These are phyloP conservation scores for Ptychochromis oligacanthus DNA, from an alignment of 2,113 vertebrate species.

Conservation along the genomic window DNA sequence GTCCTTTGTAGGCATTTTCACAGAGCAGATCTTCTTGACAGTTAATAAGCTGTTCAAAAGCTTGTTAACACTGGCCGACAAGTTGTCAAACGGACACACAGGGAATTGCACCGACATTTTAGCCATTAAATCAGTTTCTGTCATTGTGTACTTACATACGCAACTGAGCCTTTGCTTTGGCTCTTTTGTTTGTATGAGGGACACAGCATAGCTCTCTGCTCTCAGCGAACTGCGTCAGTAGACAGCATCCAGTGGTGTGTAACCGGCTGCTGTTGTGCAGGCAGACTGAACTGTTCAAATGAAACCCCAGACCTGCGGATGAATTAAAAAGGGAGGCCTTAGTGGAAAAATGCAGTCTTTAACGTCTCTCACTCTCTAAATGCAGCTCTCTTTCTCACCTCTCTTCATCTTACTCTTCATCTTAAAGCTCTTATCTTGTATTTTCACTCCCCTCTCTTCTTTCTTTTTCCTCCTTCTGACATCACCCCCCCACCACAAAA, in stretches of 20 bases:
- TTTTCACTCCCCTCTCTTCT: conserved; percentile 13
- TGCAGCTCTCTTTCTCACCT: conserved; percentile 26
- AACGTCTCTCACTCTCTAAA: conserved; percentile 16
- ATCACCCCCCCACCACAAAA: no score
- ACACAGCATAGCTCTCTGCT: neutral
- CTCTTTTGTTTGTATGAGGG: neutral
- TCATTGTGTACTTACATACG: neutral
- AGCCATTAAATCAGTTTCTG: conserved; percentile 13
- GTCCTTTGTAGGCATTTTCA: neutral
- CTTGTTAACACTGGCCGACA: neutral
- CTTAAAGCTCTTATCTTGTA: conserved; percentile 19
- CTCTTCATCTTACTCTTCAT: conserved; percentile 21
- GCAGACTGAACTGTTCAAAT: conserved; percentile 3
- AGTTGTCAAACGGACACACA: neutral
- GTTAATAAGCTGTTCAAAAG: neutral
- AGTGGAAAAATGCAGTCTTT: conserved; percentile 2
- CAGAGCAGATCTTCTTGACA: neutral
- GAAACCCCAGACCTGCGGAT: neutral
- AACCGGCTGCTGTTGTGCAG: neutral
- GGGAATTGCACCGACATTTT: neutral
- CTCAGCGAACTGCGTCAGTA: conserved; percentile 45
- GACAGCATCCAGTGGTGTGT: conserved; percentile 36
- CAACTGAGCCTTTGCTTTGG: neutral
- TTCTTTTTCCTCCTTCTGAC: neutral
- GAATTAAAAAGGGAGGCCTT: neutral